Conservation (phyloP, 2,797 vertebrate species). For the Anguilla marmorata region DNA sequence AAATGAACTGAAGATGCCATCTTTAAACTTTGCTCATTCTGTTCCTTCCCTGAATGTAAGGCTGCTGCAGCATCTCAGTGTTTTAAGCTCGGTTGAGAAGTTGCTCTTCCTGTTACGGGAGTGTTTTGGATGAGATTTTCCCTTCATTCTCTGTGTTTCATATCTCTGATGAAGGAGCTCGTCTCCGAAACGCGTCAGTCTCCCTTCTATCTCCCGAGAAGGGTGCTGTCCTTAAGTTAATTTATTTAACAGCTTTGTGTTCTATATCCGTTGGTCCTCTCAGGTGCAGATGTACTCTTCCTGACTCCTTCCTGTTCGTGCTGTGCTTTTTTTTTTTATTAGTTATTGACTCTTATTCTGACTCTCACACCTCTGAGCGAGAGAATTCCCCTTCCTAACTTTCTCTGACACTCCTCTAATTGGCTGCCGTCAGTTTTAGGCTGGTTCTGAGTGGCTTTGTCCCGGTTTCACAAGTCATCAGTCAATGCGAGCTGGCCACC, state of each 20-base stretch:
- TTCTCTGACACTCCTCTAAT: background rate
- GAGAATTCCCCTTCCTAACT: background rate
- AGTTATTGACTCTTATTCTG: background rate
- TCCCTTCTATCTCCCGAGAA: background rate
- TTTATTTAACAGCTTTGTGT: too few relatives aligned
- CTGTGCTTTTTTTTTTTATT: too few relatives aligned
- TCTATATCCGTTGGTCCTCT: too few relatives aligned
- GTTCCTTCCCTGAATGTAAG: background rate
- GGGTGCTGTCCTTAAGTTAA: too few relatives aligned
- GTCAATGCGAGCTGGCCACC: background rate
- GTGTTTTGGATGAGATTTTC: background rate
- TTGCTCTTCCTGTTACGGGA: background rate
- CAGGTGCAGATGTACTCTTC: too few relatives aligned
- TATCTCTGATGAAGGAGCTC: too few relatives aligned
- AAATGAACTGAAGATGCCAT: background rate
- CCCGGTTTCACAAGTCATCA: background rate
- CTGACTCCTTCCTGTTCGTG: too few relatives aligned
- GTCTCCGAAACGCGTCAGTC: background rate
- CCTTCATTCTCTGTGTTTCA: too few relatives aligned
- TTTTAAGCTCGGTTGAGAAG: background rate
- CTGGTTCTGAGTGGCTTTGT: background rate
- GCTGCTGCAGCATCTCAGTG: background rate
- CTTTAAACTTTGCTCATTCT: background rate
- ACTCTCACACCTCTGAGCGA: too few relatives aligned
- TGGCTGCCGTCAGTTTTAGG: background rate